phyloP scores from a whole-genome alignment of 2,113 vertebrate genomes.

The Gorsachius goisagi region DNA sequence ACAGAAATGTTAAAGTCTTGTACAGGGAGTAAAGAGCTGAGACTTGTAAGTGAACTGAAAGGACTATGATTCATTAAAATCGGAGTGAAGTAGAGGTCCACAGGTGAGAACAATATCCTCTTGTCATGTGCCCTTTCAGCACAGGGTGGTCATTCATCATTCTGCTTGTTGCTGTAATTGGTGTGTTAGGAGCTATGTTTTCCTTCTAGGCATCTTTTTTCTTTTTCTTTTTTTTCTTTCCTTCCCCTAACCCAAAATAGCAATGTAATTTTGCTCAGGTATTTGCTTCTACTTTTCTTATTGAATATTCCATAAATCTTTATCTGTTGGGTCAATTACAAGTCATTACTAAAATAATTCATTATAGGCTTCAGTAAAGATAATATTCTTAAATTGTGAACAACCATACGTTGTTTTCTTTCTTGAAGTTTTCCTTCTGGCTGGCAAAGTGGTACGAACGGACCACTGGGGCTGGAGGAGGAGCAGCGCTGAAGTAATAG shows the following conservation, averaged over 20 bases:
- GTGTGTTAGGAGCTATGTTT: constrained; percentile 35
- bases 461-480: neutral
- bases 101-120: constrained; percentile 50
- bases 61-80: constrained; percentile 9
- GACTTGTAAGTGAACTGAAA: constrained; percentile 22
- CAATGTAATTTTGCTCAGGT: constrained; percentile 26
- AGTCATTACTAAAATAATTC: constrained; percentile 21
- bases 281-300: neutral
- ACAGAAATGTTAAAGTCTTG: constrained; percentile 18
- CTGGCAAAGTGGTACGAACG: neutral
- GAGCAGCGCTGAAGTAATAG: neutral
- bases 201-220: constrained; percentile 26
- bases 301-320: constrained; percentile 29
- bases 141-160: constrained; percentile 35
- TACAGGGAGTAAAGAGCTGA: neutral
- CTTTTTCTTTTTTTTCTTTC: neutral
- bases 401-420: neutral
- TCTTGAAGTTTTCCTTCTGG: neutral
- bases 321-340: constrained; percentile 2
- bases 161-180: neutral
- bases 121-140: constrained; percentile 21
- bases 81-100: neutral
- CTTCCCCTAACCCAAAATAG: neutral
- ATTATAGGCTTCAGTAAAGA: neutral
- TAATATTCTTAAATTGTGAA: neutral